Evolutionary conservation across 2,113 vertebrate genomes (phyloP), one percentile per base, ranked within the genome.

Genomic region (Vireo altiloquus): DNA sequence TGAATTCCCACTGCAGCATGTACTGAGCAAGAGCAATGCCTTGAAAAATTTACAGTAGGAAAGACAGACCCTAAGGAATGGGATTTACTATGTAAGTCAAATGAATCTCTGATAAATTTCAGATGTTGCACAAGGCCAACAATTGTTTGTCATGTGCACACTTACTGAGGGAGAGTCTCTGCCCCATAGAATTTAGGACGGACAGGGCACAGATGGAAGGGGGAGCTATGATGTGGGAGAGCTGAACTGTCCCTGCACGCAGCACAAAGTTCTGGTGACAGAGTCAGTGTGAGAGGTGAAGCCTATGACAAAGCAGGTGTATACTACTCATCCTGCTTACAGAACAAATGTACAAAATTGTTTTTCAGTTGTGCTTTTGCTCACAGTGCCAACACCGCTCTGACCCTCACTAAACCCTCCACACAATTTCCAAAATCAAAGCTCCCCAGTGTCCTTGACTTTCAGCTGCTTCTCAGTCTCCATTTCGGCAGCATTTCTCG

Each of bases 401-500:
- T 12, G 9, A 52, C 46, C 21, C 52, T 72, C 50, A 9, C 37
- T 66, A 70, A 79, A 53, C 30, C 33, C 50, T 39, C 44, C 68
- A 54, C 12, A 42, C 1, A n/a, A 54, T 75, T 63, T 74, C 50
- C 52, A 69, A 30, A 88, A 69, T 31, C 78, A 81, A 54, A 87
- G 68, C 92, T 91, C 66, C 59, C 39, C 28, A 7, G 17, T 42
- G 56, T 71, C 85, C 76, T 71, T 75, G 79, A 86, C 68, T 89
- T 83, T 94, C 88, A 96, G 84, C 85, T 92, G 92, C 85, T 71
- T 84, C 90, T 70, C 87, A 19, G 54, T 4, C 83, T 77, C 84
- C 70, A 35, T 94, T 90, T 87, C 71, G 92, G 88, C 33, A 18
- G 56, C 2, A 14, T 56, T 90, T 71, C 90, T 95, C 10, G 20